phyloP scores from a whole-genome alignment of 2,113 vertebrate species.

The Petromus typicus region DNA sequence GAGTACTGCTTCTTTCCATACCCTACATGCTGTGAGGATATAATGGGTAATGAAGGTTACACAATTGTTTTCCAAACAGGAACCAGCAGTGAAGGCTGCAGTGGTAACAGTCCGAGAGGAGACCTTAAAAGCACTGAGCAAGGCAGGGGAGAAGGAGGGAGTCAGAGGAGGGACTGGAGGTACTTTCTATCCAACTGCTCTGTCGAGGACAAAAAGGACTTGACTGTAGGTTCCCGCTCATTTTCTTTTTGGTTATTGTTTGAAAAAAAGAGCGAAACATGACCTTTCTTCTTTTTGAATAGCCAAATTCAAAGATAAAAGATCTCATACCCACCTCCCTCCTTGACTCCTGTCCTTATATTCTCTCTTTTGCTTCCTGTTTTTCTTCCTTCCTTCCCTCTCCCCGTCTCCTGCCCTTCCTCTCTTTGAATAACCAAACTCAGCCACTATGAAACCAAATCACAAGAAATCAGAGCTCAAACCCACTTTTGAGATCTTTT shows the following conservation, averaged over 20 bases:
- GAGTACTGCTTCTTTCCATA: neutral
- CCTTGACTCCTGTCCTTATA: neutral
- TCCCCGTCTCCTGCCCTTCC: neutral
- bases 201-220: neutral
- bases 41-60: neutral
- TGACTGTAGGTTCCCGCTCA: neutral
- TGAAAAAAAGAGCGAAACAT: neutral
- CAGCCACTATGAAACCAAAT: neutral
- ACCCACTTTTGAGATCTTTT: neutral
- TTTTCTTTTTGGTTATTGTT: neutral
- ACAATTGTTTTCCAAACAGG: neutral
- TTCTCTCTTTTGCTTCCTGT: neutral
- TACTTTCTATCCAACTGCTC: neutral
- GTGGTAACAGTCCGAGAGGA: neutral
- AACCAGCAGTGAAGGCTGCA: neutral
- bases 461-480: neutral
- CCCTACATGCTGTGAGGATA: neutral
- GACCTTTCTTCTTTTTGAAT: neutral
- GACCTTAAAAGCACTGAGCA: neutral
- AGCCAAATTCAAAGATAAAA: neutral
- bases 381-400: neutral
- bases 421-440: neutral
- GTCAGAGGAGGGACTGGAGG: neutral
- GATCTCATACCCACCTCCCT: too few relatives aligned
- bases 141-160: neutral